Evolutionary conservation across 1,140 invertebrate genomes (phyloP).

Genomic region (Drosophila arizonae): DNA sequence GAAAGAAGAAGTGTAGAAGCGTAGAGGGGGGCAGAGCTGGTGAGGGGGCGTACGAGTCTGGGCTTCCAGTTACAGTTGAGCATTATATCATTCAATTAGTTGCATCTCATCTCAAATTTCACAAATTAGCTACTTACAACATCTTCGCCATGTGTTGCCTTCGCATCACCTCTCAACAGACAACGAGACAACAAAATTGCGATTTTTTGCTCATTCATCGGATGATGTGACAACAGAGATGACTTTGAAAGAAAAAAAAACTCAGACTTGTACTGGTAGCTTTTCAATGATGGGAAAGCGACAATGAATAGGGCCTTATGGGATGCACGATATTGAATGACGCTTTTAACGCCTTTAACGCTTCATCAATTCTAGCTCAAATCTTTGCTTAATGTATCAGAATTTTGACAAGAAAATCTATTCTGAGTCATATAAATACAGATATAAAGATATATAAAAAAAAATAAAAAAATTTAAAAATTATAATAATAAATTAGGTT

Average conservation of each 20-base stretch:
- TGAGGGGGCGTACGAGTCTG: neutral
- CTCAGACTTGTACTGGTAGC: neutral
- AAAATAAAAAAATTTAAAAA: too few relatives aligned
- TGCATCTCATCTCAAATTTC: conserved; percentile 28
- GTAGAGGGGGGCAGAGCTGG: neutral
- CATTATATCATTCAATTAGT: conserved; percentile 38
- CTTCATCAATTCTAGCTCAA: too few relatives aligned
- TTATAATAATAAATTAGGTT: too few relatives aligned
- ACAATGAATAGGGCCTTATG: neutral
- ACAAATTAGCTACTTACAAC: conserved; percentile 37
- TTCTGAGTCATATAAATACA: too few relatives aligned
- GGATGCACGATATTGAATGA: too few relatives aligned
- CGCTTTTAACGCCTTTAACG: too few relatives aligned
- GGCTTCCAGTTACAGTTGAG: conserved; percentile 1
- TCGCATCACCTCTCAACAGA: conserved; percentile 8
- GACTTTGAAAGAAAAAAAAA: neutral
- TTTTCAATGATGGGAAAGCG: too few relatives aligned
- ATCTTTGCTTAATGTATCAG: too few relatives aligned
- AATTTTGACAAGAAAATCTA: too few relatives aligned
- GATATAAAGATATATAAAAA: too few relatives aligned
- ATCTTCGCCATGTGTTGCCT: conserved; percentile 9
- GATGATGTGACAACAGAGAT: conserved; percentile 4
- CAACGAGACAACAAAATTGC: neutral
- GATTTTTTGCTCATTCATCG: conserved; percentile 19
- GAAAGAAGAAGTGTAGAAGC: too few relatives aligned